phyloP scores from a whole-genome alignment of 2,888 invertebrate genomes.

The Hyppa rectilinea region DNA sequence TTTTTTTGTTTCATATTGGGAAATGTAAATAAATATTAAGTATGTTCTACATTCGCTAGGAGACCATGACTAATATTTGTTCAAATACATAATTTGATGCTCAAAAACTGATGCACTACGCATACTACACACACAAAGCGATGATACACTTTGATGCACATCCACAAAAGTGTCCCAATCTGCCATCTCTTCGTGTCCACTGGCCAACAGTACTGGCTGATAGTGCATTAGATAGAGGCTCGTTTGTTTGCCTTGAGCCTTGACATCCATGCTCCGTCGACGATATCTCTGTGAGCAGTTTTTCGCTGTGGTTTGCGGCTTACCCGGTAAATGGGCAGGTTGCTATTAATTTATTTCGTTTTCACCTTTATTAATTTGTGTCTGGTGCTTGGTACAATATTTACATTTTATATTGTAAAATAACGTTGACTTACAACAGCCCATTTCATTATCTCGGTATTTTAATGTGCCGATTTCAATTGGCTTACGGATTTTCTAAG shows the following conservation, averaged over 20 bases:
- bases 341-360: slow-evolving; percentile 8
- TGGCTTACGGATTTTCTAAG: background rate
- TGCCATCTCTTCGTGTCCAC: slow-evolving; percentile 33
- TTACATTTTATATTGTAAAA: background rate
- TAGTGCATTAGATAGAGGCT: slow-evolving; percentile 46
- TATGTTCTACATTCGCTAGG: background rate
- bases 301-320: slow-evolving; percentile 42
- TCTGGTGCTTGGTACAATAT: too few relatives aligned
- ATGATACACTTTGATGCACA: slow-evolving; percentile 40
- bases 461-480: background rate
- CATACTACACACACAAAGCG: background rate
- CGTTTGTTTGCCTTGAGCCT: slow-evolving; percentile 55
- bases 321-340: slow-evolving; percentile 16
- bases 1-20: background rate
- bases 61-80: background rate
- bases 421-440: background rate
- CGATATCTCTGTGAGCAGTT: slow-evolving; percentile 40
- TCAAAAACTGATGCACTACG: background rate
- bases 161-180: slow-evolving; percentile 42
- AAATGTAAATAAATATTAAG: too few relatives aligned
- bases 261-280: slow-evolving; percentile 59
- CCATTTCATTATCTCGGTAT: background rate
- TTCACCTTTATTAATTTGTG: slow-evolving; percentile 2
- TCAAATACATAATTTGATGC: background rate
- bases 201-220: slow-evolving; percentile 15